A percentile compares a stretch with the other conserved stretches of the same genome.
These are phyloP conservation scores for Dicaeum eximium DNA, from an alignment of 2,113 vertebrate species.

Conservation along the genomic window DNA sequence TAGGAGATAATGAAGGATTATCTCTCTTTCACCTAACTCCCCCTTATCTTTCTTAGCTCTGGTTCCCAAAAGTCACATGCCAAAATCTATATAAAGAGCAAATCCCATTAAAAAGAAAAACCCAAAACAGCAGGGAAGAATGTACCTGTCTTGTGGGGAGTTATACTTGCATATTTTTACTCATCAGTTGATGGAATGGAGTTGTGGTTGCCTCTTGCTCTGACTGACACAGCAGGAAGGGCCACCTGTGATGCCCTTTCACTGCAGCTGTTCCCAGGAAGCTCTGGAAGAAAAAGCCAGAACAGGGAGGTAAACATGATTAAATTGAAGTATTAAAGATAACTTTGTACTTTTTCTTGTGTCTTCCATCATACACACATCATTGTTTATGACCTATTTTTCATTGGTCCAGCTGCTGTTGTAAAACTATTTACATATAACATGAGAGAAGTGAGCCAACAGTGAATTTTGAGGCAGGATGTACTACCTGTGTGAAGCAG, in stretches of 20 bases:
- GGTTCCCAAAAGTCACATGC: background rate
- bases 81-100: background rate
- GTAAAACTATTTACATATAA: background rate
- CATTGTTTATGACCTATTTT: background rate
- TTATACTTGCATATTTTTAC: background rate
- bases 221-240: background rate
- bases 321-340: background rate
- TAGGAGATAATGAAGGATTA: background rate
- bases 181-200: background rate
- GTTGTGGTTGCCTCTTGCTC: background rate
- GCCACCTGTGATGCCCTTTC: background rate
- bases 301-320: accelerated
- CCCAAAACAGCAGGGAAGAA: background rate
- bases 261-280: background rate
- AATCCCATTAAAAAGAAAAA: background rate
- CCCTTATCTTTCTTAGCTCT: background rate
- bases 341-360: background rate
- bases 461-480: background rate
- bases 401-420: background rate
- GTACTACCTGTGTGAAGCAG: background rate
- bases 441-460: background rate
- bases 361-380: background rate
- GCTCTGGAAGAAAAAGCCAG: background rate
- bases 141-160: background rate
- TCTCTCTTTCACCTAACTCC: background rate